Base-by-base conservation (phyloP, 2,888 invertebrate genomes). In the Trissoscelio sp. region DNA sequence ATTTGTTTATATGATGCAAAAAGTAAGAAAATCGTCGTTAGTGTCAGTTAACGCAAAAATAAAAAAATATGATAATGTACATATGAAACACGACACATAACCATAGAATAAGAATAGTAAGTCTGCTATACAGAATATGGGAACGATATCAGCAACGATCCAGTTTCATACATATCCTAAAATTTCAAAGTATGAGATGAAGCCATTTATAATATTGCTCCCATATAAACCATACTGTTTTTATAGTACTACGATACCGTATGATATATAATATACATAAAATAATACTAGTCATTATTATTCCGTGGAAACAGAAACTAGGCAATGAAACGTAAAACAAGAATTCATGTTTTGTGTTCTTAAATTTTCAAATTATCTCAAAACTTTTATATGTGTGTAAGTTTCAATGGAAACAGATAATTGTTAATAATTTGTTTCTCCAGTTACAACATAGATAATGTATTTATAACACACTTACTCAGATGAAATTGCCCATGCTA, bases 141-240 rank as follows among this genome's bases (percentile, higher is more conserved):
- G 28, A 28, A 48, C 22, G 22, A 5, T 48, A 48, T 51, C 51
- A 24, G 6, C 12, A 28, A 55, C 31, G 55, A 55, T 55, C 31
- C 16, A 55, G 16, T 55, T 55, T 55, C 22, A 34, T 16, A 34
- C 18, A n/a, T 34, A 31, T 55, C 34, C 55, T 34, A 55, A 34
- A 55, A 34, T 34, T 55, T 55, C 55, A 18, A 55, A 55, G 18
- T 34, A 34, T 11, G 34, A 34, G 18, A 55, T 55, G 16, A 28
- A 31, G 18, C 55, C 55, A 55, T 55, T 55, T 55, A 55, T 11
- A 34, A 55, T 55, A 34, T 12, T 18, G 31, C 55, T 34, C 16
- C 14, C 55, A 55, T 34, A 55, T 18, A 55, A 55, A 34, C 9
- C 34, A 55, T 22, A 31, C 34, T 34, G 34, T 55, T 55, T 55